These are phyloP conservation scores for Limnephilus lunatus DNA, from an alignment of 2,888 invertebrate genomes.

Conservation along the genomic window DNA sequence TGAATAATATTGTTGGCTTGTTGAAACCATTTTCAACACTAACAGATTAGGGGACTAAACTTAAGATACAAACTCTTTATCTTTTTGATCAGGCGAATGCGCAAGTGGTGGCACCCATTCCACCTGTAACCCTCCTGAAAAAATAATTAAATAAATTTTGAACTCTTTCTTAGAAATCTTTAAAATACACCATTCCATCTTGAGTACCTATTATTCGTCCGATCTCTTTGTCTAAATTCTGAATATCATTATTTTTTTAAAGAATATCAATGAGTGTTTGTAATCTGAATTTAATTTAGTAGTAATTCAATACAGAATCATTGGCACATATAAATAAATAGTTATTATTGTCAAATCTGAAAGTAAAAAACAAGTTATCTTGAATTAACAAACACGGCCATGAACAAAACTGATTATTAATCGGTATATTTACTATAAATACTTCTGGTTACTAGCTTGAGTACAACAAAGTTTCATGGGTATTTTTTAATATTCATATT, in stretches of 20 bases:
- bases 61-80: not conserved
- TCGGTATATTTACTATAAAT: no score
- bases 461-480: no score
- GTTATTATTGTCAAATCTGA: not conserved
- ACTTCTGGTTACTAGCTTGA: no score
- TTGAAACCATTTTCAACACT: no score
- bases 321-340: not conserved
- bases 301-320: not conserved
- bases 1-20: no score
- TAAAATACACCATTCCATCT: not conserved
- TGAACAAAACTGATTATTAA: no score
- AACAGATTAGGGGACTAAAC: no score
- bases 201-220: not conserved
- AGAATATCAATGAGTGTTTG: not conserved
- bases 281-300: not conserved
- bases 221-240: not conserved
- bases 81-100: not conserved
- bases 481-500: no score
- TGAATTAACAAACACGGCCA: no score
- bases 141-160: not conserved
- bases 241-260: not conserved
- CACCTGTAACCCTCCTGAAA: not conserved
- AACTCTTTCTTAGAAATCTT: not conserved
- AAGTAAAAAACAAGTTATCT: no score
- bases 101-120: no score